Percentiles rank a stretch among this genome's conserved stretches.
Conservation (phyloP, 2,888 invertebrate genomes). For the Schizotus pectinicornis region DNA sequence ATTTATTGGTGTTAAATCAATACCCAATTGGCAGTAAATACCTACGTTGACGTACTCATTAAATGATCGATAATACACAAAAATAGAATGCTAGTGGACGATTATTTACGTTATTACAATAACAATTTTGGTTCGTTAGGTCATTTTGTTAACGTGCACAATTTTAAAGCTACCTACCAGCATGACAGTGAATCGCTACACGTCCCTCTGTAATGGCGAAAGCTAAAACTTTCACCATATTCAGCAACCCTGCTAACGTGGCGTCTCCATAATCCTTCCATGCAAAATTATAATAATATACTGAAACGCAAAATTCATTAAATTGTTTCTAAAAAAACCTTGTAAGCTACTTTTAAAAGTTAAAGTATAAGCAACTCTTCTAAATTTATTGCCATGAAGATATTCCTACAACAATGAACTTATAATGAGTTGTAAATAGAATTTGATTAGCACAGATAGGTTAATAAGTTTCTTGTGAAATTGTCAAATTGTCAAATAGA, state of each 20-base stretch:
- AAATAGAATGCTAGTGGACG: slow-evolving; percentile 6
- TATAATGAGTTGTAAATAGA: no score
- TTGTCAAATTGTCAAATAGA: no score
- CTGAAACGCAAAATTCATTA: slow-evolving; percentile 59
- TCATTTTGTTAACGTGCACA: neutral
- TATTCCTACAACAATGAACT: no score
- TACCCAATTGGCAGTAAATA: slow-evolving; percentile 15
- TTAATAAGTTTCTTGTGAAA: no score
- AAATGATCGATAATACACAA: slow-evolving; percentile 10
- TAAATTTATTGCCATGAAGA: no score
- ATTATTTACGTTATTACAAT: neutral
- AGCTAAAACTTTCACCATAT: slow-evolving; percentile 89
- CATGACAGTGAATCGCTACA: slow-evolving; percentile 88
- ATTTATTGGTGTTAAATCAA: slow-evolving; percentile 1
- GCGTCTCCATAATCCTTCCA: slow-evolving; percentile 88
- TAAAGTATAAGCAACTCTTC: no score
- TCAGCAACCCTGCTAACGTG: slow-evolving; percentile 75
- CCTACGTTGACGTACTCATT: slow-evolving; percentile 12
- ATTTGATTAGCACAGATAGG: no score
- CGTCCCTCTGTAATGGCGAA: slow-evolving; percentile 83
- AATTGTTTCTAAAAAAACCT: neutral
- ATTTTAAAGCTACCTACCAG: slow-evolving; percentile 63
- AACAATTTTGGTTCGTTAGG: neutral
- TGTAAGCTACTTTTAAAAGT: neutral
- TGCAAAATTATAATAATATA: slow-evolving; percentile 89